phyloP scores from a whole-genome alignment of 2,888 invertebrate genomes.

The Dasypogon diadema region DNA sequence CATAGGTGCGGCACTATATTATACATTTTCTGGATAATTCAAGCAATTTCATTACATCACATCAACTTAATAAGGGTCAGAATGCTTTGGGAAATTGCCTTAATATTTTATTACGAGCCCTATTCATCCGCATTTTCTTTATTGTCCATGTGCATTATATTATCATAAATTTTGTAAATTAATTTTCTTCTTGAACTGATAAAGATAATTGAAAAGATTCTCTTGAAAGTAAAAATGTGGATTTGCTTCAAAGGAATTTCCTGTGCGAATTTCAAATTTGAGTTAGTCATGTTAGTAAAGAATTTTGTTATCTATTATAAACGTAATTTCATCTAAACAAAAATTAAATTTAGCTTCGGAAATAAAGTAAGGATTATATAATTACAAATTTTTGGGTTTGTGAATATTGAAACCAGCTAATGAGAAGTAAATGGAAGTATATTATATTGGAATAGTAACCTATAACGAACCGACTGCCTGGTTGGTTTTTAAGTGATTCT shows the following conservation, averaged over 20 bases:
- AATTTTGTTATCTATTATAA: too few species aligned
- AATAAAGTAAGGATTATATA: too few species aligned
- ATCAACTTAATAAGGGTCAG: background rate
- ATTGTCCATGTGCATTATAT: background rate
- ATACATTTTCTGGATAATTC: background rate
- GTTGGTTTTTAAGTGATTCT: too few species aligned
- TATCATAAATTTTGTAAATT: background rate
- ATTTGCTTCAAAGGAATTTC: background rate
- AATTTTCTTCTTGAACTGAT: background rate
- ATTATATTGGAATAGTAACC: too few species aligned
- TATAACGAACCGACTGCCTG: too few species aligned
- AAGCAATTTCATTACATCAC: background rate
- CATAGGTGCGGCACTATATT: background rate
- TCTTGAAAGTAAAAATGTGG: background rate
- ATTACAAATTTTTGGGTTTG: too few species aligned
- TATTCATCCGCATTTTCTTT: background rate
- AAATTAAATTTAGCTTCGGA: too few species aligned
- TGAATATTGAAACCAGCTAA: too few species aligned
- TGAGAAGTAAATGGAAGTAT: too few species aligned
- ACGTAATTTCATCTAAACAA: too few species aligned
- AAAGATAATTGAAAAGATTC: conserved; percentile 12
- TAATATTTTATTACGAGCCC: background rate
- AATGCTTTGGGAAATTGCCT: conserved; percentile 8
- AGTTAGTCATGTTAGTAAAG: too few species aligned
- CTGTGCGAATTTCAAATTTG: too few species aligned